Percentiles rank a stretch among this genome's conserved stretches.
Conservation (phyloP, 1,140 invertebrate genomes). For the Nixonia krombeini region DNA sequence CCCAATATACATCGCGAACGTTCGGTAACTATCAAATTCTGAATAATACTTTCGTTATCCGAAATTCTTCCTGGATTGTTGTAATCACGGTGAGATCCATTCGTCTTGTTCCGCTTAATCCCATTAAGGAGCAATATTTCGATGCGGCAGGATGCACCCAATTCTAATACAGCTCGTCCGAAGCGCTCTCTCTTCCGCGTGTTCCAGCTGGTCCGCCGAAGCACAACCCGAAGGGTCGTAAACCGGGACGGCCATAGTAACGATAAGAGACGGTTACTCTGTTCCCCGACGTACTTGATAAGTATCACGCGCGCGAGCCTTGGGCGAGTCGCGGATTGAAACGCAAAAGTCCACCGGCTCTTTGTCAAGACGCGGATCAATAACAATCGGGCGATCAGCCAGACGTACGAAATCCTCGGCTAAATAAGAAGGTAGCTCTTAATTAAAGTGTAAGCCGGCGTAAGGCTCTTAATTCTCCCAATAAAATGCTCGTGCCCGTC, state of each 20-base stretch:
- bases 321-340: conserved; percentile 3
- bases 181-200: background rate
- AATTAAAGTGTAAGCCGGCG: conserved; percentile 52
- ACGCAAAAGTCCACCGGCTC: conserved; percentile 5
- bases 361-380: conserved; percentile 13
- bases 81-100: too few species aligned
- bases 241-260: background rate
- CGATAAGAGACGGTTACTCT: background rate
- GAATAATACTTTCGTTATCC: too few species aligned
- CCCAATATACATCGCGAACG: too few species aligned
- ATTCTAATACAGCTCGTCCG: background rate
- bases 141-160: too few species aligned
- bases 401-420: conserved; percentile 27
- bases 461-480: conserved; percentile 62
- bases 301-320: background rate
- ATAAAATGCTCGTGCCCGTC: conserved; percentile 51
- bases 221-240: background rate
- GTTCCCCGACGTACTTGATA: background rate
- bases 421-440: conserved; percentile 50
- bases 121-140: too few species aligned
- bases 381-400: conserved; percentile 29
- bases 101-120: too few species aligned
- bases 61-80: too few species aligned
- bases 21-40: too few species aligned
- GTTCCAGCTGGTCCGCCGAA: background rate